phyloP scores from a whole-genome alignment of 2,888 invertebrate species.

The Callimorpha dominula region DNA sequence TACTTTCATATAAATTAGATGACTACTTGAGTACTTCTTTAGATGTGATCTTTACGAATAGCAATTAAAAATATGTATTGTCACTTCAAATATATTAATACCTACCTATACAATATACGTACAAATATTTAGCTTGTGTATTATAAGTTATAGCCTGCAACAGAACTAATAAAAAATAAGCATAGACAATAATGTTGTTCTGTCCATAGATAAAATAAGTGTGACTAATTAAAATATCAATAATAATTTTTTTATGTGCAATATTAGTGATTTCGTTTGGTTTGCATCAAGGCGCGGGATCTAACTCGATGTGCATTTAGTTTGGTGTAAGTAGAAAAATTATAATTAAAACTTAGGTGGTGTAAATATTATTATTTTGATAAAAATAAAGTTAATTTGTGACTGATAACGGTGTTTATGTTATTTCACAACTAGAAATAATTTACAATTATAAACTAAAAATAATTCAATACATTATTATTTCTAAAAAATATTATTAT shows the following conservation, averaged over 20 bases:
- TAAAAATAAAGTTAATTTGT: slow-evolving; percentile 69
- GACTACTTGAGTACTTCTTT: too few species aligned
- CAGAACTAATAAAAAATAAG: background rate
- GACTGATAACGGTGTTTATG: slow-evolving; percentile 45
- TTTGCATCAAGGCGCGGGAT: slow-evolving; percentile 56
- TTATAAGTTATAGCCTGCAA: background rate
- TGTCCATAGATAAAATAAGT: slow-evolving; percentile 20
- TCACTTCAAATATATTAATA: background rate
- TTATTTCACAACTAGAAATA: background rate
- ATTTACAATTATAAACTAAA: too few species aligned
- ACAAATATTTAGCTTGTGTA: background rate
- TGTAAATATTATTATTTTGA: slow-evolving; percentile 74
- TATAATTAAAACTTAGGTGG: slow-evolving; percentile 50
- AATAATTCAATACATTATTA: too few species aligned
- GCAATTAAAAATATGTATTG: too few species aligned
- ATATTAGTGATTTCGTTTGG: slow-evolving; percentile 50
- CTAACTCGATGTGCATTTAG: slow-evolving; percentile 77
- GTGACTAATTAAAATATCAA: slow-evolving; percentile 22
- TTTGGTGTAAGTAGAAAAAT: slow-evolving; percentile 57
- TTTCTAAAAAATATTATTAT: too few species aligned
- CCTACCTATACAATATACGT: background rate
- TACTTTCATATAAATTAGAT: too few species aligned
- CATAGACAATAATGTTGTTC: slow-evolving; percentile 11
- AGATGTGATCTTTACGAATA: too few species aligned
- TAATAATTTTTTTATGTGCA: slow-evolving; percentile 45